Evolutionary conservation across 2,797 vertebrate genomes (phyloP).

Genomic region (Tadarida brasiliensis): DNA sequence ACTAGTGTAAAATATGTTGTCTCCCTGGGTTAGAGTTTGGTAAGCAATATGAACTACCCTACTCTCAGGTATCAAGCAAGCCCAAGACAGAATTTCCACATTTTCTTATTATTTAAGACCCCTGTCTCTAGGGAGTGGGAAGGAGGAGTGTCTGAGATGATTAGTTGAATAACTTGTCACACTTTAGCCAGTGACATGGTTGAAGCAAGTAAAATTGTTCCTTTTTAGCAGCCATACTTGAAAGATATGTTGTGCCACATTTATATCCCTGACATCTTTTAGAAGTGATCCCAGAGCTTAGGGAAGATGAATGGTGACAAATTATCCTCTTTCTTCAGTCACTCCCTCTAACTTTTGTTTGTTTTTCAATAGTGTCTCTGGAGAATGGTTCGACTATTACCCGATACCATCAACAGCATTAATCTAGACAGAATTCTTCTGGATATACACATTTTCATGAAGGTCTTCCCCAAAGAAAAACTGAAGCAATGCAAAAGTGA

Average conservation of each 20-base stretch:
- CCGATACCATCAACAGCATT: constrained; percentile 95
- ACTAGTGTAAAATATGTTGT: background rate
- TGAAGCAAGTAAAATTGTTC: background rate
- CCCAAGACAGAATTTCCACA: background rate
- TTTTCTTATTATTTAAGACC: background rate
- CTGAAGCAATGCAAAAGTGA: constrained; percentile 98
- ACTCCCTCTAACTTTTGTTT: constrained; percentile 35
- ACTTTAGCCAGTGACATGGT: background rate
- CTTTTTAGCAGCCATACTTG: background rate
- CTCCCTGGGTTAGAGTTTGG: background rate
- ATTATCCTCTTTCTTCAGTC: background rate
- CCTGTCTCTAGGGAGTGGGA: background rate
- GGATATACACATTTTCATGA: constrained; percentile 99
- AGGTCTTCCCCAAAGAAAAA: constrained; percentile 98
- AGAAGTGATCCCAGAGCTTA: background rate
- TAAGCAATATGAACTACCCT: background rate
- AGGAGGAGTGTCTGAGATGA: background rate
- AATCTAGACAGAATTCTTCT: constrained; percentile 97
- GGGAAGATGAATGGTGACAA: background rate
- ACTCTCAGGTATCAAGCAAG: background rate
- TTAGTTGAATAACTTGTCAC: background rate
- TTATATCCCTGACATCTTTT: background rate
- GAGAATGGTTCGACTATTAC: constrained; percentile 97
- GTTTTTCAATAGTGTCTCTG: constrained; percentile 94
- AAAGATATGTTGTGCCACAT: background rate